Evolutionary conservation across 2,113 vertebrate genomes (phyloP).

Genomic region (Canis aureus): DNA sequence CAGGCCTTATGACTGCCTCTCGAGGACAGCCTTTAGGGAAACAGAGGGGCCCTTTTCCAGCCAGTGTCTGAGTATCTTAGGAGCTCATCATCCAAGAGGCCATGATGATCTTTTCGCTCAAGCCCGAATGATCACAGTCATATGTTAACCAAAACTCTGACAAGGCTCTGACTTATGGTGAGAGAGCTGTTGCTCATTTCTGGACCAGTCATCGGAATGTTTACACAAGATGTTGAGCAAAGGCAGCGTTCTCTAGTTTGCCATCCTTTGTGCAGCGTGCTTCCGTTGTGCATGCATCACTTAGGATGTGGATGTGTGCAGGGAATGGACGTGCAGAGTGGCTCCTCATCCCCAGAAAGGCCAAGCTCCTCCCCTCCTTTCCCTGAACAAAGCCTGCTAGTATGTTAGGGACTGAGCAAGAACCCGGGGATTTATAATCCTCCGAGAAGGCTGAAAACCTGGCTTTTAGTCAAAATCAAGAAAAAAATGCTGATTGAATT

Average conservation of each 20-base stretch:
- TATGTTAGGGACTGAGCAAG: background rate
- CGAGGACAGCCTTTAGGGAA: no score
- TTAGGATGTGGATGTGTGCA: rapidly evolving
- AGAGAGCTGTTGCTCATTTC: rapidly evolving
- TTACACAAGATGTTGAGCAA: rapidly evolving
- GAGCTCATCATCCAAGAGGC: background rate
- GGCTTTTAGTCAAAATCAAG: background rate
- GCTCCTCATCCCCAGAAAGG: background rate
- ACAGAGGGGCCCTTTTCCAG: rapidly evolving
- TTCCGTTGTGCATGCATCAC: rapidly evolving
- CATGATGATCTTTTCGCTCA: rapidly evolving
- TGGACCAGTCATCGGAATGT: background rate
- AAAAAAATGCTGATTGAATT: background rate
- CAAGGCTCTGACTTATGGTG: no score
- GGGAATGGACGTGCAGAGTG: rapidly evolving
- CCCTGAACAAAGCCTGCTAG: background rate
- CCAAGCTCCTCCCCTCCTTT: rapidly evolving
- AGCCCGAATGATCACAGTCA: background rate
- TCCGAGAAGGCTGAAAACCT: background rate
- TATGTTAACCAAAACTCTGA: background rate
- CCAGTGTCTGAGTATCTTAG: background rate
- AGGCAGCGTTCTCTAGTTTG: rapidly evolving
- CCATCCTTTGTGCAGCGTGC: rapidly evolving
- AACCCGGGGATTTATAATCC: no score
- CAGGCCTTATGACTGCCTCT: background rate